Evolutionary conservation across 2,113 vertebrate genomes (phyloP).

Genomic region (Aphyosemion australe): DNA sequence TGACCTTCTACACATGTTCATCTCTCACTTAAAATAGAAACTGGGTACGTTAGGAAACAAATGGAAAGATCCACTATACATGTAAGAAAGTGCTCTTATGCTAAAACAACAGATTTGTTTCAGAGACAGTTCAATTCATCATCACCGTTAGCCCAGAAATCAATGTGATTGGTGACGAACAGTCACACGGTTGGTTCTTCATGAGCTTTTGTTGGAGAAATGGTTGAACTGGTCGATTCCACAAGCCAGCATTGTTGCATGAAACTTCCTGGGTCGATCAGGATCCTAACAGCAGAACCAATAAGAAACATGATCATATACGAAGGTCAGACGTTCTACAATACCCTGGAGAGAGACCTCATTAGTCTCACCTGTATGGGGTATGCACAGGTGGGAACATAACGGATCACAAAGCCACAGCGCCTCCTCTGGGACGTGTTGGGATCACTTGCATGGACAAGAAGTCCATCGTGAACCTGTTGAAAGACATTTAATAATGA

Average conservation of each 20-base stretch:
- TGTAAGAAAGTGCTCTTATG: no score
- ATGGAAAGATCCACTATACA: no score
- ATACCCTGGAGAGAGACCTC: neutral
- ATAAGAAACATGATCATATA: neutral
- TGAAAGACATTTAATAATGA: neutral
- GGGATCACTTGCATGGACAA: conserved; percentile 81
- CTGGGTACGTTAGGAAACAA: no score
- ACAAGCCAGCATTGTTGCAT: conserved; percentile 66
- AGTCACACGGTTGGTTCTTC: conserved; percentile 4
- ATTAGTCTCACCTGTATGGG: conserved; percentile 72
- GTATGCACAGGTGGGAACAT: conserved; percentile 78
- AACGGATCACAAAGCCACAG: conserved; percentile 83
- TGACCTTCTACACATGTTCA: no score
- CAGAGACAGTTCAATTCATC: neutral
- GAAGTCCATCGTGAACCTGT: conserved; percentile 82
- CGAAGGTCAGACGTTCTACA: neutral
- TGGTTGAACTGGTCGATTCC: conserved; percentile 76
- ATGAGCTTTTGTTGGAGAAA: conserved; percentile 63
- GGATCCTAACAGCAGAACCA: conserved; percentile 66
- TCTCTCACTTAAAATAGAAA: no score
- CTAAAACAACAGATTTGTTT: neutral
- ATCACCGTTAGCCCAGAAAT: neutral
- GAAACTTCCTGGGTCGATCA: conserved; percentile 75
- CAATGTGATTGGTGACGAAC: no score
- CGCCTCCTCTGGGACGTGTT: conserved; percentile 79